Evolutionary conservation across 2,797 vertebrate species (phyloP).

Genomic region (Rhinichthys osculus): DNA sequence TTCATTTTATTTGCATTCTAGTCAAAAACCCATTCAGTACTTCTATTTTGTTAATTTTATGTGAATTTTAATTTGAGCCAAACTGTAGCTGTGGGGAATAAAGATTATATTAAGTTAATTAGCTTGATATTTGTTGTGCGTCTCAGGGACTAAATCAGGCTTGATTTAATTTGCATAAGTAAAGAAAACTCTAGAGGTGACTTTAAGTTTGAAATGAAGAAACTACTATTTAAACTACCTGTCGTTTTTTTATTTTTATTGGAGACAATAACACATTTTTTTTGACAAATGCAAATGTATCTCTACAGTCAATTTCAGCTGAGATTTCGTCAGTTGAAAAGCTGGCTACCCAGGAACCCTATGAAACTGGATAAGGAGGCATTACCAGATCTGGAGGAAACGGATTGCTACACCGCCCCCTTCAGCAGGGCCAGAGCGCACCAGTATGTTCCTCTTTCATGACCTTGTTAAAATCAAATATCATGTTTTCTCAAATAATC

Average conservation of each 20-base stretch:
- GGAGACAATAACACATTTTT: neutral
- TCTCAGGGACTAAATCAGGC: slow-evolving; percentile 23
- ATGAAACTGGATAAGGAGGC: slow-evolving; percentile 99
- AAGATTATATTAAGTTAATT: slow-evolving; percentile 15
- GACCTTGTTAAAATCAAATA: neutral
- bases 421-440: slow-evolving; percentile 96
- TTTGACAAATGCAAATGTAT: neutral
- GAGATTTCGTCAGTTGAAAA: slow-evolving; percentile 90
- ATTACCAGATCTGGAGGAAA: slow-evolving; percentile 93
- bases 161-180: slow-evolving; percentile 39
- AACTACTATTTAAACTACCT: neutral
- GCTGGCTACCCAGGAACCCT: slow-evolving; percentile 94
- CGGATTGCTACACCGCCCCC: slow-evolving; percentile 97
- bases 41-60: neutral
- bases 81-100: neutral
- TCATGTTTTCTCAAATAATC: neutral
- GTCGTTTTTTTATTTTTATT: neutral
- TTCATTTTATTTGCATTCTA: neutral
- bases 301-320: slow-evolving; percentile 84
- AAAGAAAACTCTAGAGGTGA: slow-evolving; percentile 19
- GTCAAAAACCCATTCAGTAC: neutral
- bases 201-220: neutral
- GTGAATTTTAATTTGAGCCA: neutral
- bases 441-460: slow-evolving; percentile 81
- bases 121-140: neutral